Percentiles rank a stretch among this genome's conserved stretches.
phyloP scores from a whole-genome alignment of 2,113 vertebrate species.

The Corythornis madagascariensis region DNA sequence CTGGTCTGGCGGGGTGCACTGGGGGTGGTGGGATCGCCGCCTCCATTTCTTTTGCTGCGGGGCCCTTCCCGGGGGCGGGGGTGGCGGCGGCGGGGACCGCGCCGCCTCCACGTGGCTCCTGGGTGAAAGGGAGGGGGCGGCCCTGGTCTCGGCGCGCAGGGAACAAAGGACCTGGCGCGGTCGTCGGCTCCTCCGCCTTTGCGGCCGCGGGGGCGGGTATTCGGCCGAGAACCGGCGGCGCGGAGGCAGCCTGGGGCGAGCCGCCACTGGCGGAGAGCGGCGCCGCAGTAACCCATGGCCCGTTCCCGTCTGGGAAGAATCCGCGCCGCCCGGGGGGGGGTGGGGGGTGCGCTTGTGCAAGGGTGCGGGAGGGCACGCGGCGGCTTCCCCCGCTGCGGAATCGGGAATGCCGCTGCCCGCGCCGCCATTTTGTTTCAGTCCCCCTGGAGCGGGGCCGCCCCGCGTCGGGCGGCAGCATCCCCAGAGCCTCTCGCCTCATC shows the following conservation, averaged over 20 bases:
- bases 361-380: not conserved
- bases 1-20: not conserved
- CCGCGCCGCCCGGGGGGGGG: not conserved
- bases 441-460: not conserved
- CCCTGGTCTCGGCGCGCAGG: not conserved
- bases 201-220: not conserved
- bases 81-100: not conserved
- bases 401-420: not conserved
- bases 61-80: not conserved
- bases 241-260: not conserved
- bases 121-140: not conserved
- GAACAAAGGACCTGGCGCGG: not conserved
- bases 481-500: not conserved
- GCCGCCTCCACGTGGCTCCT: not conserved
- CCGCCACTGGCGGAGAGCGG: not conserved
- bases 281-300: not conserved
- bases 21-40: not conserved
- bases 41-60: slow-evolving; percentile 5
- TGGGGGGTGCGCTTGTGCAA: no score
- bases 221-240: not conserved
- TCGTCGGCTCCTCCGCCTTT: no score
- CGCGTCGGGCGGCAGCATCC: no score
- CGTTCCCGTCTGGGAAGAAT: not conserved
- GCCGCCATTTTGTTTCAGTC: slow-evolving; percentile 26
- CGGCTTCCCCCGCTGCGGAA: not conserved